Evolutionary conservation across 2,113 vertebrate genomes (phyloP).

Genomic region (Chaenogobius annularis): DNA sequence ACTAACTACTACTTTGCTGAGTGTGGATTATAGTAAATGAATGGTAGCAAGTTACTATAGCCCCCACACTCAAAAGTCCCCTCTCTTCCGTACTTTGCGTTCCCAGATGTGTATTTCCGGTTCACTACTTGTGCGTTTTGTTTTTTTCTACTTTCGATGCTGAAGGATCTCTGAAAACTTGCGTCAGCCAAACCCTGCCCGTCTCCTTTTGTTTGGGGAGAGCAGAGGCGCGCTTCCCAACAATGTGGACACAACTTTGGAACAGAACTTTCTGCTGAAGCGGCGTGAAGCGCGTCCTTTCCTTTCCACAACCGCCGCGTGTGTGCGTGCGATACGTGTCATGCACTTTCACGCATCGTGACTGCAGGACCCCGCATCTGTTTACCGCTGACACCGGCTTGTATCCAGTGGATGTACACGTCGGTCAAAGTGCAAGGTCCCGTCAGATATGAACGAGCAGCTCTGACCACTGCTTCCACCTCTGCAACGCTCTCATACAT

Average conservation of each 20-base stretch:
- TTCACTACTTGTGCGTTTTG: slow-evolving; percentile 1
- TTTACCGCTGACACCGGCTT: not conserved
- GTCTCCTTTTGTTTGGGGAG: not conserved
- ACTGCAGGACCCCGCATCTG: slow-evolving; percentile 5
- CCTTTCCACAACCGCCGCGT: not conserved
- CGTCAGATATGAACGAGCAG: slow-evolving; percentile 52
- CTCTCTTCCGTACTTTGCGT: not conserved
- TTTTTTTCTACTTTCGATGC: not conserved
- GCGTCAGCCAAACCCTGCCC: slow-evolving; percentile 50
- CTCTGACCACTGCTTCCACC: slow-evolving; percentile 21
- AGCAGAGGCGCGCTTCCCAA: not conserved
- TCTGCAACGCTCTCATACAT: not conserved
- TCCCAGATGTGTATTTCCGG: slow-evolving; percentile 38
- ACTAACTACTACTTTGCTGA: no score
- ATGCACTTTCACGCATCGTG: not conserved
- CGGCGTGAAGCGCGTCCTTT: not conserved
- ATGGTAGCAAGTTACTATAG: no score
- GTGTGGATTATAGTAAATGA: no score
- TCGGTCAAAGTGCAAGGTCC: slow-evolving; percentile 76
- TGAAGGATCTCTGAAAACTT: slow-evolving; percentile 43
- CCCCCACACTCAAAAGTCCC: no score
- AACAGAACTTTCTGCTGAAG: not conserved
- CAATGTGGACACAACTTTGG: not conserved
- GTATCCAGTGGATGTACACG: slow-evolving; percentile 41
- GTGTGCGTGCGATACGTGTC: not conserved